Base-by-base conservation (phyloP, 2,888 invertebrate genomes). In the Andrena trimmerana region DNA sequence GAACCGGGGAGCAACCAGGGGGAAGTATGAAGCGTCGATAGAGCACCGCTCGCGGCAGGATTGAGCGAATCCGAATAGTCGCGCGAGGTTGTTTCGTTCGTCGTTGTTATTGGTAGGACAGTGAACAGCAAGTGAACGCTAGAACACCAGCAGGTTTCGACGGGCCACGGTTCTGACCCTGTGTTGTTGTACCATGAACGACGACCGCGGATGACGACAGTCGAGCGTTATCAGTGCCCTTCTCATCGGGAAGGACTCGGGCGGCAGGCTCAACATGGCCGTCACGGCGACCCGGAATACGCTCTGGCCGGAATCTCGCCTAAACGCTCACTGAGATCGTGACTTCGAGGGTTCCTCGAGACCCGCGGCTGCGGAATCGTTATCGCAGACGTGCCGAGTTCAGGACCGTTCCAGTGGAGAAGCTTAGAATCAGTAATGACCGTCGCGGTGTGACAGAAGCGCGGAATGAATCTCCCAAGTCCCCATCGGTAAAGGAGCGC, bases 181-280 rank as follows among this genome's bases (percentile, higher is more conserved):
- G 70, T 71, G 71, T 0, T n/a, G 20, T 60, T 20, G 71, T 29
- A 60, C 50, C 7, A 2, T 16, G 62, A 62, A 20, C 29, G 48
- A 33, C 29, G 24, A 8, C 7, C 42, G 70, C 33, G 66, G 48
- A 71, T 54, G 42, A 62, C 16, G 10, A 36, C 33, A 2, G 50
- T 8, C 8, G 36, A 50, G 3, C 8, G 29, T 42, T 57, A 33
- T 8, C 20, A 33, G 80, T 80, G 80, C 42, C 29, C 6, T 36
- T 4, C n/a, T 52, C 65, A 3, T n/a, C 13, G 13, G 2, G 13
- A n/a, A 33, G 31, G 7, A 33, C 57, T n/a, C 2, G n/a, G 10
- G 0, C 2, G 13, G 29, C 8, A 60, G 13, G 63, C 50, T 60
- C 13, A 73, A 73, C n/a, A 81, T 81, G 81, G 81, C 81, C 68